Base-by-base conservation (phyloP, 2,113 vertebrate genomes). In the Cygnus buccinator region DNA sequence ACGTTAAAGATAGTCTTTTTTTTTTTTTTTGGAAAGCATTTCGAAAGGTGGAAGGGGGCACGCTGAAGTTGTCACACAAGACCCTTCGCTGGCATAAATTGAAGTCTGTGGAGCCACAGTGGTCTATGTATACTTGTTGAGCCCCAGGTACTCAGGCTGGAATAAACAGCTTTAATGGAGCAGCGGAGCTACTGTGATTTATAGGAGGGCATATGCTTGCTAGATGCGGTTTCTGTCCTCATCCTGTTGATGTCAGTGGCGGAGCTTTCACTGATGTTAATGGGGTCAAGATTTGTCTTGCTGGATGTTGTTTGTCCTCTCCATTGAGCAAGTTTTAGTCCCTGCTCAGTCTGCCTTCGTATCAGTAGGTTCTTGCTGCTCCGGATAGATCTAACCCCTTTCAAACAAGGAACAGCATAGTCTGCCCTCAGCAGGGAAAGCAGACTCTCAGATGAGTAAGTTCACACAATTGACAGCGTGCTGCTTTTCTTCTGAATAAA, bases 141-240 rank as follows among this genome's bases (percentile, higher is more conserved):
- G 87, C 72, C 44, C 59, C 33, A 37, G 82, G 65, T 95, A 78
- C 84, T 80, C 88, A 43, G 82, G 25, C 74, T 96, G 89, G 39
- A 94, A 94, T 93, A 84, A 93, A 89, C 75, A 92, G 95, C 74
- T 96, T 66, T 94, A 90, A 94, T 76, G 89, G 81, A 87, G 91
- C 93, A 52, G 62, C 33, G 58, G 46, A 90, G 74, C 87, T 67
- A 0, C 71, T 17, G 73, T 92, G 95, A 92, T 96, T 95, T 96
- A 94, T 89, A 74, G 62, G 39, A 87, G 87, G 66, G 89, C 44
- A 91, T 87, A 0, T 71, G 55, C 55, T 55, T 52, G 70, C 70
- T 93, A 4, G 25, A 44, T 94, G 66, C 41, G 71, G n/a, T 68
- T 90, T 87, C 93, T 79, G 43, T 94, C 87, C 87, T 93, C 71